Evolutionary conservation across 1,140 invertebrate genomes (phyloP), one percentile per base, ranked within the genome.

Genomic region (Pentalonia nigronervosa): DNA sequence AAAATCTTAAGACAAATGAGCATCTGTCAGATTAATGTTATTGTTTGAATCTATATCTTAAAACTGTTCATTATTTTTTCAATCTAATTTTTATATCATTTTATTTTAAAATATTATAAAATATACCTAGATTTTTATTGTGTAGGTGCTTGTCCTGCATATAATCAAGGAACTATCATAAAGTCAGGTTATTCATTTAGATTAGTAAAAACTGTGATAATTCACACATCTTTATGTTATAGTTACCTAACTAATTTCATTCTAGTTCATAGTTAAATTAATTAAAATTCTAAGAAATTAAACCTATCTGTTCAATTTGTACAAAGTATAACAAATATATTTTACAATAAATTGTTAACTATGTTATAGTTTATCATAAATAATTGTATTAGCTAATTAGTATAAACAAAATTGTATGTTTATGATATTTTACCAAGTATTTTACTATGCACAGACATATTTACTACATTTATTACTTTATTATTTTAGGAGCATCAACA

Each of bases 401-500:
- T 34, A 8, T 23, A 23, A 53, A 34, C 17, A 50, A 3, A 50
- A 14, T 67, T 45, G 11, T 83, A 48, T 36, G 21, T 81, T 60
- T 60, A 14, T 76, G 1, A 76, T 76, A 76, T n/a, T 76, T n/a
- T 67, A 30, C 11, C 14, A 30, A 4, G 4, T 76, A 76, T n/a
- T 76, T n/a, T 67, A 30, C 11, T n/a, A 30, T 14, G 4, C 11
- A 76, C 14, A 0, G 1, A 76, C n/a, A n/a, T n/a, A 76, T 76
- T n/a, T 76, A 76, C n/a, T 7, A 30, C 6, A 76, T 76, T n/a
- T 76, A 76, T 14, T 7, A 30, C 6, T n/a, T 76, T 50, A 36
- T 81, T 34, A 84, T 86, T 86, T 23, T 93, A 93, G 91, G 91
- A 93, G 21, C 91, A 93, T 84, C 91, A 93, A 84, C 91, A 93